phyloP scores from a whole-genome alignment of 2,113 vertebrate genomes.

The Phoenicopterus ruber region DNA sequence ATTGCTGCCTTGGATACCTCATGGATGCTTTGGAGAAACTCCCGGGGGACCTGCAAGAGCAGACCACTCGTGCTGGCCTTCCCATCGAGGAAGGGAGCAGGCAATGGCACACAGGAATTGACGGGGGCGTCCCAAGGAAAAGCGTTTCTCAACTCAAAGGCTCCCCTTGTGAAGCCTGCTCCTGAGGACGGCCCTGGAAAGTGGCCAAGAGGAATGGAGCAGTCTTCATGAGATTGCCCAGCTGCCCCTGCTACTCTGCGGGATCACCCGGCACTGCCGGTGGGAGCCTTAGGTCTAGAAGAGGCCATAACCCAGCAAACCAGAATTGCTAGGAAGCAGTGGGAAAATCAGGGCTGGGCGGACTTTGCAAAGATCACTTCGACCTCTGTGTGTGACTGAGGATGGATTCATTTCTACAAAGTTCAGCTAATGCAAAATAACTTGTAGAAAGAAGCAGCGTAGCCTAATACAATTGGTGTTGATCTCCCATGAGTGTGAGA shows the following conservation, averaged over 20 bases:
- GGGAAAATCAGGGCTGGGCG: neutral
- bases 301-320: neutral
- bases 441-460: neutral
- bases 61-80: neutral
- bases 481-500: neutral
- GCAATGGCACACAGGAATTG: neutral
- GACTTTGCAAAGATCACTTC: neutral
- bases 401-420: neutral
- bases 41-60: neutral
- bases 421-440: neutral
- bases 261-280: neutral
- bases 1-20: neutral
- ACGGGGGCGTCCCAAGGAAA: neutral
- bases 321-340: neutral
- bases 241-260: neutral
- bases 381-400: neutral
- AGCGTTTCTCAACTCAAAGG: neutral
- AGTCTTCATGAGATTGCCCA: neutral
- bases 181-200: neutral
- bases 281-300: neutral
- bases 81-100: neutral
- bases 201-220: neutral
- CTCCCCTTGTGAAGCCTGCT: neutral
- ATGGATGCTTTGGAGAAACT: neutral
- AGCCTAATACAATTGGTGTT: neutral